These are phyloP conservation scores for Caranx ignobilis DNA, from an alignment of 2,113 vertebrate genomes.

Conservation along the genomic window DNA sequence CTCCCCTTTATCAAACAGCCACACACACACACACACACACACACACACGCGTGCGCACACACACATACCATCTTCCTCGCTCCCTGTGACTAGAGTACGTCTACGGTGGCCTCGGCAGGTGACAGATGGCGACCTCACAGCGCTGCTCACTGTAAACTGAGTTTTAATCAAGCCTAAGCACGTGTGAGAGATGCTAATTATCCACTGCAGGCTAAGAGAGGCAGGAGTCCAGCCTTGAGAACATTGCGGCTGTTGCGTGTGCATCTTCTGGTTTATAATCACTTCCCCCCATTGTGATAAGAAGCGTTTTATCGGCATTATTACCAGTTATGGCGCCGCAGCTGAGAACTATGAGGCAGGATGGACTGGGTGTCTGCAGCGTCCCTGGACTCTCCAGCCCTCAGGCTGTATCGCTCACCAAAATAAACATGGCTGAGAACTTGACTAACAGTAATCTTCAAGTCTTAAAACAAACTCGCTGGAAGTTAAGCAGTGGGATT, in stretches of 20 bases:
- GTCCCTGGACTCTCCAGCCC: conserved; percentile 34
- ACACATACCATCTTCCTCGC: conserved; percentile 16
- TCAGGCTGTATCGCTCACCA: conserved; percentile 44
- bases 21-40: conserved; percentile 23
- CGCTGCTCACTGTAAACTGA: conserved; percentile 87
- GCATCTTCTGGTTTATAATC: conserved; percentile 54
- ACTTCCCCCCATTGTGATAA: conserved; percentile 43
- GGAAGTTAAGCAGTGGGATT: conserved; percentile 56
- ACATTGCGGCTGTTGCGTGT: conserved; percentile 39
- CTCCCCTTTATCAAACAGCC: conserved; percentile 44
- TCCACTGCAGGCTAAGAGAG: conserved; percentile 81
- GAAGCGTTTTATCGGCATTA: conserved; percentile 1
- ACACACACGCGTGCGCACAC: conserved; percentile 8
- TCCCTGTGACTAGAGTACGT: conserved; percentile 57
- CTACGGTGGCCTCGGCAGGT: conserved; percentile 86
- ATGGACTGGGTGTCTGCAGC: conserved; percentile 32
- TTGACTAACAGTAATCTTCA: conserved; percentile 56
- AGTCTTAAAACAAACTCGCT: conserved; percentile 48
- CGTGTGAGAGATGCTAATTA: conserved; percentile 91
- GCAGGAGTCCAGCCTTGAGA: conserved; percentile 55
- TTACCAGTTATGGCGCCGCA: conserved; percentile 24
- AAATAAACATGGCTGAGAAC: conserved; percentile 65
- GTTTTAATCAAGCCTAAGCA: conserved; percentile 93
- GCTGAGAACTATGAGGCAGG: conserved; percentile 24
- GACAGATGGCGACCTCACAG: conserved; percentile 92